Evolutionary conservation across 2,797 vertebrate species (phyloP), one percentile per base, ranked within the genome.

Genomic region (Peromyscus melanophrys): DNA sequence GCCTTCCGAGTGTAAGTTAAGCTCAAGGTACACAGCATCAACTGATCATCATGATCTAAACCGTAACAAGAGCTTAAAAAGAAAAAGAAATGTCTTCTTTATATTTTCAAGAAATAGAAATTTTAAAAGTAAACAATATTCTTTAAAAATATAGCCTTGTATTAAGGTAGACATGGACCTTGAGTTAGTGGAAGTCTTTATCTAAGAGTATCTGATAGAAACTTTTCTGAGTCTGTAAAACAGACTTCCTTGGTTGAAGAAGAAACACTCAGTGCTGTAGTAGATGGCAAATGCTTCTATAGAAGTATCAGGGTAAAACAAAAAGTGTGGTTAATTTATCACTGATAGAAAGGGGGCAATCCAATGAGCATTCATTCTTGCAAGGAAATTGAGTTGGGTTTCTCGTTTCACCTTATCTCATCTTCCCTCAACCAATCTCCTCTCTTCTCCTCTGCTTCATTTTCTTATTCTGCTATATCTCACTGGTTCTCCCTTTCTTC

Each of bases 61-160:
- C 13, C 3, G 17, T 31, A 77, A 49, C 75, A 31, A 77, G 31
- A 49, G 2, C 43, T 29, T 46, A 0, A 46, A 76, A 43, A 43
- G 11, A 27, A 76, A 76, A 29, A 43, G 6, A 43, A 76, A 73
- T 25, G 37, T 21, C 17, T 73, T 73, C 69, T 75, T 75, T 75
- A 12, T 75, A 27, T 43, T 75, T 75, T 43, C 23, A 75, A 75
- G 10, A 43, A 75, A 75, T 75, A 75, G 23, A 94, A 90, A 9
- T 92, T 86, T 92, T 90, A 96, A 95, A 69, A 14, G 89, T 78
- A 23, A 90, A 92, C 13, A 80, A 75, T 85, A 76, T 69, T 65
- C 9, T 90, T 90, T 82, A 37, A 31, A 80, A 85, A 69, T 49
- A 14, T 81, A 29, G 37, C 11, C 4, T 69, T 63, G 29, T n/a